Percentiles rank a stretch among this genome's conserved stretches.
phyloP scores from a whole-genome alignment of 2,888 invertebrate genomes.

The Pseudococcus jackbeardsleyi region DNA sequence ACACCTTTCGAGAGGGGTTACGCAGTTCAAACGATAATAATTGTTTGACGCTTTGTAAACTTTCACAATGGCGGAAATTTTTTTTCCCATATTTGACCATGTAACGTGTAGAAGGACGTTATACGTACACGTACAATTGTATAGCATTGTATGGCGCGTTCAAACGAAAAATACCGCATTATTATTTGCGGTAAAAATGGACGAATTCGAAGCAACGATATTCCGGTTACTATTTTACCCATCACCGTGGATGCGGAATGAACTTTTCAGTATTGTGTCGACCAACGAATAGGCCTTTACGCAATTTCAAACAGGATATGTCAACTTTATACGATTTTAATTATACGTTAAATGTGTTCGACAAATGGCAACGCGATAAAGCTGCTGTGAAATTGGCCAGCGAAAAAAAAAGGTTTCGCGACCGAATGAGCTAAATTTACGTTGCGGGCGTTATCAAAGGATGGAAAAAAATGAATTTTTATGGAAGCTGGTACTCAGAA shows the following conservation, averaged over 20 bases:
- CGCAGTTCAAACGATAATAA: not conserved
- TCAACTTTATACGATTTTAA: constrained; percentile 1
- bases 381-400: not conserved
- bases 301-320: constrained; percentile 1
- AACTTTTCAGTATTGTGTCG: constrained; percentile 2
- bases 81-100: not conserved
- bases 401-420: not conserved
- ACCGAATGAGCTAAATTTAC: too few species aligned
- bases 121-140: not conserved
- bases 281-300: not conserved
- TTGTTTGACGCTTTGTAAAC: constrained; percentile 22
- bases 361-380: not conserved
- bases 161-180: constrained; percentile 27
- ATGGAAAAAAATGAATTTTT: not conserved
- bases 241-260: not conserved
- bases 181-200: constrained; percentile 29
- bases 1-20: not conserved
- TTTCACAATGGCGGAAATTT: constrained; percentile 1
- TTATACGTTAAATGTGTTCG: not conserved
- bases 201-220: not conserved
- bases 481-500: not conserved
- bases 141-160: not conserved
- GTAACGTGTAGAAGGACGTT: not conserved
- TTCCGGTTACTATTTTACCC: not conserved
- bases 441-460: not conserved